Percentiles rank a stretch among this genome's conserved stretches.
These are phyloP conservation scores for Meteorus cinctellus DNA, from an alignment of 2,888 invertebrate species.

Conservation along the genomic window DNA sequence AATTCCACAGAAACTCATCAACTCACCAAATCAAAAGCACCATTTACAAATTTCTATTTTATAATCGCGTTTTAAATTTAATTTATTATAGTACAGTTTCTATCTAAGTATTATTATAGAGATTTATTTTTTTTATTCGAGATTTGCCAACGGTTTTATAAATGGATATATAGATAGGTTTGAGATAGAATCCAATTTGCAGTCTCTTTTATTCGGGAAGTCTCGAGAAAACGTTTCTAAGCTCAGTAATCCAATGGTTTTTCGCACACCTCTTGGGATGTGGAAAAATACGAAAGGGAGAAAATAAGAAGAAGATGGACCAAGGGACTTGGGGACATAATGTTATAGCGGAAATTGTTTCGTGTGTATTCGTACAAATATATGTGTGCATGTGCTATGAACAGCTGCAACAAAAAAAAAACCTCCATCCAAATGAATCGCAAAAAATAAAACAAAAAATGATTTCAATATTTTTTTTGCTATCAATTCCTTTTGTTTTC, in stretches of 20 bases:
- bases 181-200: background rate
- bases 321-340: constrained; percentile 3
- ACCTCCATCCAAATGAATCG: background rate
- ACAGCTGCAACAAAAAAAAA: background rate
- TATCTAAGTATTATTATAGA: no score
- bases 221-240: constrained; percentile 4
- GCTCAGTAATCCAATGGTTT: constrained; percentile 1
- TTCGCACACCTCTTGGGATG: background rate
- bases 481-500: background rate
- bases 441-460: background rate
- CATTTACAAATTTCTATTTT: no score
- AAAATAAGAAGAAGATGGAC: background rate
- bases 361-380: background rate
- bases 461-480: background rate
- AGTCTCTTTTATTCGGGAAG: background rate
- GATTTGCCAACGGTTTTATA: background rate
- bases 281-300: background rate
- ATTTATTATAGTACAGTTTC: no score
- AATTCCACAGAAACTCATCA: no score
- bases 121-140: no score
- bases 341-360: background rate
- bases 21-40: no score
- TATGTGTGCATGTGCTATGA: background rate
- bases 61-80: no score
- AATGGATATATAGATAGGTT: background rate